Conservation (phyloP, 2,888 invertebrate genomes). For the Cantharis flavilabris region DNA sequence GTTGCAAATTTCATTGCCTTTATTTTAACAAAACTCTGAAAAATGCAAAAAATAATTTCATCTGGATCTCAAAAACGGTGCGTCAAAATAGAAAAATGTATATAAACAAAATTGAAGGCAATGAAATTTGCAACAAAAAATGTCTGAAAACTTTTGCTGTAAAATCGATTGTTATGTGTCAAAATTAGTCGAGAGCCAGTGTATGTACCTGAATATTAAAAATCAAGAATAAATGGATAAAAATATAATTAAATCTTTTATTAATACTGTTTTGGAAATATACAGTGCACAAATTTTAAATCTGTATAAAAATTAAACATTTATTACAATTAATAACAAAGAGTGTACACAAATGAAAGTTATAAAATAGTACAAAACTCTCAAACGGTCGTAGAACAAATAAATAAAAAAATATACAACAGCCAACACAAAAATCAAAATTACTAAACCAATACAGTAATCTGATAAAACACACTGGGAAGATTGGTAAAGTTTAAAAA, state of each 20-base stretch:
- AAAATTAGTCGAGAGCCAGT: no score
- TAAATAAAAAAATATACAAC: background rate
- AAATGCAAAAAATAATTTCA: no score
- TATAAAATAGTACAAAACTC: slow-evolving; percentile 6
- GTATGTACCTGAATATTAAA: no score
- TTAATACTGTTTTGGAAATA: slow-evolving; percentile 31
- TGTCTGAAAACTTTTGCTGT: no score
- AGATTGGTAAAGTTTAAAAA: background rate
- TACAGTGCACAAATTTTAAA: slow-evolving; percentile 31
- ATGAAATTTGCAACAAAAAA: no score
- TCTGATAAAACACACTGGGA: background rate
- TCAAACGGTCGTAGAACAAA: slow-evolving; percentile 22
- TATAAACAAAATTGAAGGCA: no score
- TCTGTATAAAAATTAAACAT: slow-evolving; percentile 31
- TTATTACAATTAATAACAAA: slow-evolving; percentile 29
- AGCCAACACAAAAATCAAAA: background rate
- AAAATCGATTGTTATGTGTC: no score
- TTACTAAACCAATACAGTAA: background rate
- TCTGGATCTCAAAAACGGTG: no score
- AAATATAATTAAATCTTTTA: slow-evolving; percentile 20
- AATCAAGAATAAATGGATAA: background rate
- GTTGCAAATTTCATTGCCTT: no score
- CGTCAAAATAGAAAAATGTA: no score
- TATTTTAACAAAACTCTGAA: no score
- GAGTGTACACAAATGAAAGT: slow-evolving; percentile 15